phyloP scores from a whole-genome alignment of 2,113 vertebrate species.

The Microcebus murinus region DNA sequence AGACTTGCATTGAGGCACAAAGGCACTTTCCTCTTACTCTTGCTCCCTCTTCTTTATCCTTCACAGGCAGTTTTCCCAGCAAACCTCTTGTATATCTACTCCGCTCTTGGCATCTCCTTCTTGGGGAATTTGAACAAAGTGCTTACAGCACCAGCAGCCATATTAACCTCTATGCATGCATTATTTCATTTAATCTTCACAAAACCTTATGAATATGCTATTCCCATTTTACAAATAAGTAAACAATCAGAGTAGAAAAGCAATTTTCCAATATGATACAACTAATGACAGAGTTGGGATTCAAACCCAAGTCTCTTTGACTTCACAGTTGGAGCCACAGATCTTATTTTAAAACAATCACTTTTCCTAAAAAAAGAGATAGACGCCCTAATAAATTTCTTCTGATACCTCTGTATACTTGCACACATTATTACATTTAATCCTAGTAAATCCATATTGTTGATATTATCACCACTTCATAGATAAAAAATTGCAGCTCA shows the following conservation, averaged over 20 bases:
- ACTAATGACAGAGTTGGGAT: neutral
- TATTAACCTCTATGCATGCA: neutral
- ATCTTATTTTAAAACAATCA: slow-evolving; percentile 27
- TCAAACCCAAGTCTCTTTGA: neutral
- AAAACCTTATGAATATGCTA: neutral
- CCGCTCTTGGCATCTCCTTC: neutral
- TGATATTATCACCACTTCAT: neutral
- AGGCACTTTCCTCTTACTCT: neutral
- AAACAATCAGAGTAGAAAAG: slow-evolving; percentile 20
- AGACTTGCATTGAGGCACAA: neutral
- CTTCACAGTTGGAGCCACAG: neutral
- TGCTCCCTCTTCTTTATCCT: neutral
- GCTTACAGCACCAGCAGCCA: neutral
- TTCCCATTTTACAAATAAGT: slow-evolving; percentile 31
- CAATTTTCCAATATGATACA: neutral
- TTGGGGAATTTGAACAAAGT: neutral
- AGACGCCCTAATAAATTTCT: neutral
- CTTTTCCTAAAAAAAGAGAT: neutral
- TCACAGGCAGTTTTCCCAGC: neutral
- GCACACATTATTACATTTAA: slow-evolving; percentile 23
- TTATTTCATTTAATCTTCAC: slow-evolving; percentile 31
- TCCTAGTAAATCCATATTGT: neutral
- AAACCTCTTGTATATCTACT: neutral
- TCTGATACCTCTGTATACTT: neutral
- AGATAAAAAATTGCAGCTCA: neutral